Conservation (phyloP, 2,113 vertebrate genomes). For the Tretioscincus oriximinensis region DNA sequence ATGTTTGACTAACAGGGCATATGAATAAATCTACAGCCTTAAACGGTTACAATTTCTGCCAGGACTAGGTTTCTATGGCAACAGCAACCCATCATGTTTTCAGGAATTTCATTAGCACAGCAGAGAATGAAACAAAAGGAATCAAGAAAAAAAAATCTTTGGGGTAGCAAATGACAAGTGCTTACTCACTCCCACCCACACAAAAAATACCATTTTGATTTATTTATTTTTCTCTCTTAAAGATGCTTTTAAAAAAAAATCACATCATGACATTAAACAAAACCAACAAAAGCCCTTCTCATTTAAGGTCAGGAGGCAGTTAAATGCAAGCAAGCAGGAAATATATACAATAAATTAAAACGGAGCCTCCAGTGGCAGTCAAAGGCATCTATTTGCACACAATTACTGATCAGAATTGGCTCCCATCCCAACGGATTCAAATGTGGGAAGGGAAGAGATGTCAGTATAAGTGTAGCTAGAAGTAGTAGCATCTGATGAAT, state of each 20-base stretch:
- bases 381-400: conserved; percentile 26
- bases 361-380: conserved; percentile 21
- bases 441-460: not conserved
- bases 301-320: not conserved
- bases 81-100: conserved; percentile 72
- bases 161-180: conserved; percentile 39
- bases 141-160: conserved; percentile 45
- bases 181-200: conserved; percentile 21
- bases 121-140: conserved; percentile 36
- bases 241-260: conserved; percentile 15
- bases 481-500: not conserved
- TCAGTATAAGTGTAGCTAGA: not conserved
- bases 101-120: conserved; percentile 70
- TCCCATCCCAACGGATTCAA: not conserved
- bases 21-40: conserved; percentile 69
- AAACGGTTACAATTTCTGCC: conserved; percentile 56
- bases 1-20: conserved; percentile 65
- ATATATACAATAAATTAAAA: conserved; percentile 39
- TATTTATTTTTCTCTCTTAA: conserved; percentile 23
- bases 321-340: conserved; percentile 32
- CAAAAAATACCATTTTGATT: not conserved
- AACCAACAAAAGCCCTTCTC: conserved; percentile 33
- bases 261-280: conserved; percentile 25
- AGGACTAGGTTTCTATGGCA: conserved; percentile 73
- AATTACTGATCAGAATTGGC: not conserved